Evolutionary conservation across 2,888 invertebrate species (phyloP).

Genomic region (Aproaerema taeniolella): DNA sequence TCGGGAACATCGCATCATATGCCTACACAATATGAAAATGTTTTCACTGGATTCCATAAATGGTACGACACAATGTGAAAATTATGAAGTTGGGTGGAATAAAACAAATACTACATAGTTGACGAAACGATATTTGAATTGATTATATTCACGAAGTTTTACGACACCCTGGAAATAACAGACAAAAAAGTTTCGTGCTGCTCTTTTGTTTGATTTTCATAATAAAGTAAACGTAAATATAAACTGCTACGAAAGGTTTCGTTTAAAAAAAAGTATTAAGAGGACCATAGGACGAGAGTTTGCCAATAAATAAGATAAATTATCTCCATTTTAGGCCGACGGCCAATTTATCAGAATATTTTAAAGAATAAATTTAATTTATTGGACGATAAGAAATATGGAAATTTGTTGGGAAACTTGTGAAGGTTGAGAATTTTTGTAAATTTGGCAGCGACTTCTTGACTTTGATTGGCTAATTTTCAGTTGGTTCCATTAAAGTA

Average conservation of each 20-base stretch:
- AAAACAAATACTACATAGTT: too few relatives aligned
- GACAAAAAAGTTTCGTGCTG: too few relatives aligned
- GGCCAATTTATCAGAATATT: conserved; percentile 13
- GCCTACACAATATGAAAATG: conserved; percentile 7
- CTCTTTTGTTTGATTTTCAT: too few relatives aligned
- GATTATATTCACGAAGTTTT: too few relatives aligned
- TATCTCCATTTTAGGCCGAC: background rate
- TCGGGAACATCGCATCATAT: conserved; percentile 10
- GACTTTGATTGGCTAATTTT: conserved; percentile 33
- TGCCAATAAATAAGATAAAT: too few relatives aligned
- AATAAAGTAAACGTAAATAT: too few relatives aligned
- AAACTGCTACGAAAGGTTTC: too few relatives aligned
- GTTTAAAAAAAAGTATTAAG: too few relatives aligned
- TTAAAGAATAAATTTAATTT: conserved; percentile 17
- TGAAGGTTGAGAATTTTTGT: conserved; percentile 10
- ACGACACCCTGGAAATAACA: too few relatives aligned
- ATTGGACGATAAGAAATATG: conserved; percentile 22
- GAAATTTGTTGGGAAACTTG: conserved; percentile 27
- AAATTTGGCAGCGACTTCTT: conserved; percentile 22
- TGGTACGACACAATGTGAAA: background rate
- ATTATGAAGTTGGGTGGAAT: background rate
- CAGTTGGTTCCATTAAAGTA: conserved; percentile 31
- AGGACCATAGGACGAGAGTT: too few relatives aligned
- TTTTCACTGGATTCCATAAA: conserved; percentile 4
- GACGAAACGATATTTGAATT: too few relatives aligned